Conservation (phyloP, 2,113 vertebrate species). For the Nothoprocta perdicaria region DNA sequence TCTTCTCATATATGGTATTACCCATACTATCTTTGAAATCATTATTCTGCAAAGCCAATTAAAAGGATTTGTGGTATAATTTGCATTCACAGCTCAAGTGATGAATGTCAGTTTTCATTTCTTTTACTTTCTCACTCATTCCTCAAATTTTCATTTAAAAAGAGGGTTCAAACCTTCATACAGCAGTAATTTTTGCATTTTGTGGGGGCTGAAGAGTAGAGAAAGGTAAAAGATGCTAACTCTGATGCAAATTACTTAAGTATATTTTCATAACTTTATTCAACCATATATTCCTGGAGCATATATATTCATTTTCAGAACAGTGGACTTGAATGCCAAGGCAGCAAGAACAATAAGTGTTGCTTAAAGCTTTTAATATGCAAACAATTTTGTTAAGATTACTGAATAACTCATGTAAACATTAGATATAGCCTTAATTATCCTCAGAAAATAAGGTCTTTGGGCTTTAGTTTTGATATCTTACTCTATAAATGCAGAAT, state of each 20-base stretch:
- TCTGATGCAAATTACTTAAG: background rate
- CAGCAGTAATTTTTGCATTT: background rate
- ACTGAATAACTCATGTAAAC: background rate
- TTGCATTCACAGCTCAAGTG: background rate
- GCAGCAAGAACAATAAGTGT: background rate
- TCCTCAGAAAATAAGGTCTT: background rate
- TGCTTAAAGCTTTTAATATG: background rate
- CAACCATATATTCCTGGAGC: background rate
- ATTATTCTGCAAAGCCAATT: background rate
- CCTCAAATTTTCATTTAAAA: slow-evolving; percentile 38
- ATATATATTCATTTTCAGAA: background rate
- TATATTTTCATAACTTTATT: too few species aligned
- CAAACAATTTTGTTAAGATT: background rate
- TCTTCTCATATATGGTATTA: background rate
- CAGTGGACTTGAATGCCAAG: background rate
- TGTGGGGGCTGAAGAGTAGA: background rate
- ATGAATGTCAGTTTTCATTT: slow-evolving; percentile 9
- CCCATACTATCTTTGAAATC: background rate
- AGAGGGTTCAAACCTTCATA: background rate
- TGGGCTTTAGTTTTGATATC: background rate
- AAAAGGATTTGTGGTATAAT: background rate
- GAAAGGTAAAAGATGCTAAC: background rate
- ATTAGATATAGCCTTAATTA: background rate
- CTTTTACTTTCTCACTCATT: slow-evolving; percentile 39
- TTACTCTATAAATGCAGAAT: background rate